Evolutionary conservation across 2,888 invertebrate genomes (phyloP), one percentile per base, ranked within the genome.

Genomic region (Tipula lateralis): DNA sequence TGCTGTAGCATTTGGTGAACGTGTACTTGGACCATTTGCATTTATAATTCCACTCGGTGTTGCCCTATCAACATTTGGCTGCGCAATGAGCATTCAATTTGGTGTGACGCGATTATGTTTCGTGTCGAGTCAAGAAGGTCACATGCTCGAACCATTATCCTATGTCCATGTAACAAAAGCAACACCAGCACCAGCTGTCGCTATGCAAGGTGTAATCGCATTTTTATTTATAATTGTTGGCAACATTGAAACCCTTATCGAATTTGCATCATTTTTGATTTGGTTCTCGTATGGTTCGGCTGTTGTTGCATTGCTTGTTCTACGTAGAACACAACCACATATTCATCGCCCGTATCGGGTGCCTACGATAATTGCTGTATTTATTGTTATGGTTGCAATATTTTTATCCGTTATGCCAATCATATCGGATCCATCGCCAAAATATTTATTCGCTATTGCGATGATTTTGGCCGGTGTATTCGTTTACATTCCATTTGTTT

Each of bases 261-360:
- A 96, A 87, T 96, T 96, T 88, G 95, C 96, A 81, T 96, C 96
- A 89, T 96, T 96, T 91, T 93, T 96, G 86, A 94, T 96, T 29
- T 97, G 96, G 96, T 93, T 96, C 85, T 96, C 96, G 90, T 97
- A 96, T 89, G 96, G 96, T 0, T 89, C 94, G 0, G 95, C 96
- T 0, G 95, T 96, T 94, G 92, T 95, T 0, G 94, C 96, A 0
- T 90, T 97, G 19, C 89, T 97, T 39, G 92, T 96, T 0, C 90
- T 97, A 87, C 90, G 96, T 83, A 93, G 89, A 87, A 96, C 95
- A 0, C 94, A 93, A 88, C 92, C 93, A 3, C 89, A 94, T 85
- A 92, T 92, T 29, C 92, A 91, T 0, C 91, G 96, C 85, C 96
- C 96, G 0, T 96, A 96, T 87, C 92, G 93, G 88, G 94, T 95